Evolutionary conservation across 2,888 invertebrate species (phyloP), one percentile per base, ranked within the genome.

Genomic region (Camponotus fellah): DNA sequence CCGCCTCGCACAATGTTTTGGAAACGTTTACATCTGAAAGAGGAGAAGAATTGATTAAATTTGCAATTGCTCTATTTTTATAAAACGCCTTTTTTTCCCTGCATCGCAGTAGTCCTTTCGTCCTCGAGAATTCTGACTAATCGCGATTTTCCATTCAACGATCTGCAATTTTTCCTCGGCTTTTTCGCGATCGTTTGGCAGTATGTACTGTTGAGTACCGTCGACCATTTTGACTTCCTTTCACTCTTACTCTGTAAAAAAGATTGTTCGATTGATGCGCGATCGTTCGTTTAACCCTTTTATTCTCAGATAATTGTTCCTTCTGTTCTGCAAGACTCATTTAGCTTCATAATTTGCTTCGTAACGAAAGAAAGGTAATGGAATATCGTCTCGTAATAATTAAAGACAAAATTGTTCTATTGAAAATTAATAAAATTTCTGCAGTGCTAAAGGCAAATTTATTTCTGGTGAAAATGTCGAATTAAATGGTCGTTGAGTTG

Each of bases 131-230:
- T 77, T 71, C 37, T 69, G 9, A 40, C n/a, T 69, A 26, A 53
- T 53, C 81, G 79, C 66, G 37, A 69, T 66, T 62, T 86, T 74
- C 34, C 64, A 43, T 37, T 72, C 12, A 26, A 86, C 72, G 77
- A 82, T 87, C 14, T 32, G 14, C 62, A 53, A 53, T 56, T n/a
- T 46, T 53, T 40, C 5, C 12, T 66, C 26, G 43, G 58, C 14
- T 26, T 26, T 26, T 26, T 80, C 32, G 26, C 64, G 65, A 72
- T 46, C n/a, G 43, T 83, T 85, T 89, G 89, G 89, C 89, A 89
- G 90, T 89, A 88, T 26, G 26, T 87, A 58, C 79, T 86, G 84
- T 84, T 86, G 34, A 71, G 32, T 56, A 17, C 53, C 32, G 46
- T 66, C 34, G 3, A 34, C 60, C 12, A 21, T 56, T 26, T 62